phyloP scores from a whole-genome alignment of 1,140 invertebrate genomes.

The Drosophila subobscura region DNA sequence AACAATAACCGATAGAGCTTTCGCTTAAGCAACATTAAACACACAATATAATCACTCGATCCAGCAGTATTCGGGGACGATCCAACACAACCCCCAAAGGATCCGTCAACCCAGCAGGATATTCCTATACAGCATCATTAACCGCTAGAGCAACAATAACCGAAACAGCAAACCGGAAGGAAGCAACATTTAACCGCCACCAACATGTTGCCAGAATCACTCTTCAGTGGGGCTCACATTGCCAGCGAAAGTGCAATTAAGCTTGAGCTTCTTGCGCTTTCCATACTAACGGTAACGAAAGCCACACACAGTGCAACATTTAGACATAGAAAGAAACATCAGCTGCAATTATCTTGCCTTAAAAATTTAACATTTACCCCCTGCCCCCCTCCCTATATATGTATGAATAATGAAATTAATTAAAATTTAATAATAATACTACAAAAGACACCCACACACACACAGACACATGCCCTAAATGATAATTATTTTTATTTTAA shows the following conservation, averaged over 20 bases:
- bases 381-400: constrained; percentile 38
- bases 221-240: constrained; percentile 18
- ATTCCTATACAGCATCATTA: neutral
- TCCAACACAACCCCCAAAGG: too few relatives aligned
- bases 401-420: constrained; percentile 69
- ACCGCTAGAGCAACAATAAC: constrained; percentile 20
- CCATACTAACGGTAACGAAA: constrained; percentile 18
- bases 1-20: neutral
- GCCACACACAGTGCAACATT: constrained; percentile 25
- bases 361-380: constrained; percentile 40
- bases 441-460: constrained; percentile 31
- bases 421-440: constrained; percentile 68
- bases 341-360: constrained; percentile 78
- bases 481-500: constrained; percentile 79
- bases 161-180: constrained; percentile 12
- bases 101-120: constrained; percentile 5
- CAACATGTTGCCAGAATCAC: constrained; percentile 19
- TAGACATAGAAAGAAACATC: constrained; percentile 28
- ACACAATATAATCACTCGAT: neutral
- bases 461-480: constrained; percentile 30
- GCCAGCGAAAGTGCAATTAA: constrained; percentile 72
- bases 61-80: too few relatives aligned
- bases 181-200: constrained; percentile 28
- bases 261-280: constrained; percentile 73
- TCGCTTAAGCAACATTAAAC: constrained; percentile 8